Conservation (phyloP, 2,113 vertebrate species). For the Deroptyus accipitrinus region DNA sequence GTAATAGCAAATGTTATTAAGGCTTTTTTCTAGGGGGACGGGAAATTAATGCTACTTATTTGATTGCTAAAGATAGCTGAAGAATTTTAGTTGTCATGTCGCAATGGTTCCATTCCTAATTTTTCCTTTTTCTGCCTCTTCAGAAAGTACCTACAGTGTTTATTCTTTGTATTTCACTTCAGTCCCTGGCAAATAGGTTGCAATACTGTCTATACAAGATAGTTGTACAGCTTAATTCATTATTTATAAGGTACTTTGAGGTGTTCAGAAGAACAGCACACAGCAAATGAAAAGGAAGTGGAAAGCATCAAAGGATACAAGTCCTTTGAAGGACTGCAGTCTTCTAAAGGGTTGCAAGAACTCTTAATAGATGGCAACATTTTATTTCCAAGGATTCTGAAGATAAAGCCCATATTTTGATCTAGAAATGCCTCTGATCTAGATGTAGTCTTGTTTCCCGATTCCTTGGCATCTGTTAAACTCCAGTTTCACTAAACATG, state of each 20-base stretch:
- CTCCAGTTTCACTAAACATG: neutral
- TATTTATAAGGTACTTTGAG: conserved; percentile 13
- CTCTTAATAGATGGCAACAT: neutral
- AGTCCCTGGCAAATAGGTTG: neutral
- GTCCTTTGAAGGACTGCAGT: neutral
- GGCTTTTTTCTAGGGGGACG: rapidly evolving
- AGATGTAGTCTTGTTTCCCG: neutral
- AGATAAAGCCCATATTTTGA: neutral
- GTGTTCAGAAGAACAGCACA: neutral
- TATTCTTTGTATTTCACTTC: neutral
- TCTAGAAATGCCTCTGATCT: neutral
- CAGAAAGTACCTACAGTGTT: neutral
- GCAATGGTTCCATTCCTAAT: neutral
- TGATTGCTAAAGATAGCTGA: neutral
- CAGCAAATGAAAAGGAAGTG: neutral
- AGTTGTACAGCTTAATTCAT: neutral
- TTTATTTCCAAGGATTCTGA: neutral
- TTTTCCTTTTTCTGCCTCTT: neutral
- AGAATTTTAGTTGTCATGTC: neutral
- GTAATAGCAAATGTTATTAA: neutral
- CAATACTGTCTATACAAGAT: neutral
- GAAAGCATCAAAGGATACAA: neutral
- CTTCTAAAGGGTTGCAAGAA: neutral
- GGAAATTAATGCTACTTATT: neutral
- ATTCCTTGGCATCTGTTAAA: neutral